Conservation (phyloP, 2,888 invertebrate species). For the Maniola hyperantus region DNA sequence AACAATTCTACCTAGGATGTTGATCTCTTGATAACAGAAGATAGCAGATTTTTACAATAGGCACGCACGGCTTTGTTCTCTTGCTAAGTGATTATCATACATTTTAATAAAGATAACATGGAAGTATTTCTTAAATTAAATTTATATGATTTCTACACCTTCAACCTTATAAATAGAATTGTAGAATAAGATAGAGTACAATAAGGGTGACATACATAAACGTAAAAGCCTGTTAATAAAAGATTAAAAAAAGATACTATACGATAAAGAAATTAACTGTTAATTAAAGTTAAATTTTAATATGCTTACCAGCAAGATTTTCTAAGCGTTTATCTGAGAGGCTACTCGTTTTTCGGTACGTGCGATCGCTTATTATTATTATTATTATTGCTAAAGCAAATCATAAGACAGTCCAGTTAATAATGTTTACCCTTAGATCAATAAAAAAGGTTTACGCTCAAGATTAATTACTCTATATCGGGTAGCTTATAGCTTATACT, state of each 20-base stretch:
- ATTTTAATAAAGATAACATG: background rate
- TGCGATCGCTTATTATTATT: background rate
- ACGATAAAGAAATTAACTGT: too few species aligned
- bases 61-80: conserved; percentile 7
- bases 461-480: conserved; percentile 13
- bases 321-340: background rate
- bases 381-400: background rate
- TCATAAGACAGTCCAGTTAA: background rate
- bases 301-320: background rate
- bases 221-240: too few species aligned
- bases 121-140: background rate
- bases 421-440: background rate
- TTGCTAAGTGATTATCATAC: background rate
- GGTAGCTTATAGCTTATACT: background rate
- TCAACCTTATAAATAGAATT: too few species aligned
- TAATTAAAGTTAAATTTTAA: too few species aligned
- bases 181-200: too few species aligned
- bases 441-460: conserved; percentile 3
- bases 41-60: conserved; percentile 17
- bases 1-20: conserved; percentile 14
- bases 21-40: conserved; percentile 30
- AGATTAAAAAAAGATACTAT: too few species aligned
- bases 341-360: background rate
- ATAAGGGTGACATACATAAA: too few species aligned
- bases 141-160: background rate